These are phyloP conservation scores for Agrotis ipsilon DNA, from an alignment of 2,888 invertebrate species.

Conservation along the genomic window DNA sequence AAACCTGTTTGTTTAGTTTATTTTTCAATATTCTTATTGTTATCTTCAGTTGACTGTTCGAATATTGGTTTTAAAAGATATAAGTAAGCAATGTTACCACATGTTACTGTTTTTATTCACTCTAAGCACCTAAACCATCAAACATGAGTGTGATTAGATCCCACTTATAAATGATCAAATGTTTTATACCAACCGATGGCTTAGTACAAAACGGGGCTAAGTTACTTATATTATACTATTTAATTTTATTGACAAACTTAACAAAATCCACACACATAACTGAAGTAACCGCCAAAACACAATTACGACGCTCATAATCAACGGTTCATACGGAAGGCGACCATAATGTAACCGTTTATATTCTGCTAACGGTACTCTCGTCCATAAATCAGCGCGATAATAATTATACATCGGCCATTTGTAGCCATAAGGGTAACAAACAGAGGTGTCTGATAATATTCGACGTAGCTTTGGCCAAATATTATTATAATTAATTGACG, in stretches of 20 bases:
- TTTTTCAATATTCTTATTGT: no score
- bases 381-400: conserved; percentile 88
- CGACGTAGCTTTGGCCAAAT: conserved; percentile 44
- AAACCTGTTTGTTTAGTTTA: no score
- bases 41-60: no score
- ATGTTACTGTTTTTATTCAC: no score
- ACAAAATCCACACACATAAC: conserved; percentile 19
- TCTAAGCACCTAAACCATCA: no score
- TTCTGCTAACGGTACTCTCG: conserved; percentile 84
- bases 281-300: conserved; percentile 54
- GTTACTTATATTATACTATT: no score
- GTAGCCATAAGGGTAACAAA: conserved; percentile 82
- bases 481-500: conserved; percentile 58
- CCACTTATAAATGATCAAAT: no score
- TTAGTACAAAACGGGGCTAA: no score
- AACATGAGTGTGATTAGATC: no score
- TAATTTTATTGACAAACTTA: background rate
- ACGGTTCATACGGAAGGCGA: conserved; percentile 63
- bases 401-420: conserved; percentile 87
- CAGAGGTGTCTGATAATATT: conserved; percentile 76
- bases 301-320: conserved; percentile 65
- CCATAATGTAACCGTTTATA: conserved; percentile 82
- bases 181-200: no score
- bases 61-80: no score
- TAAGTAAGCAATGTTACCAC: no score